These are phyloP conservation scores for Epinephelus moara DNA, from an alignment of 2,113 vertebrate species.

Conservation along the genomic window DNA sequence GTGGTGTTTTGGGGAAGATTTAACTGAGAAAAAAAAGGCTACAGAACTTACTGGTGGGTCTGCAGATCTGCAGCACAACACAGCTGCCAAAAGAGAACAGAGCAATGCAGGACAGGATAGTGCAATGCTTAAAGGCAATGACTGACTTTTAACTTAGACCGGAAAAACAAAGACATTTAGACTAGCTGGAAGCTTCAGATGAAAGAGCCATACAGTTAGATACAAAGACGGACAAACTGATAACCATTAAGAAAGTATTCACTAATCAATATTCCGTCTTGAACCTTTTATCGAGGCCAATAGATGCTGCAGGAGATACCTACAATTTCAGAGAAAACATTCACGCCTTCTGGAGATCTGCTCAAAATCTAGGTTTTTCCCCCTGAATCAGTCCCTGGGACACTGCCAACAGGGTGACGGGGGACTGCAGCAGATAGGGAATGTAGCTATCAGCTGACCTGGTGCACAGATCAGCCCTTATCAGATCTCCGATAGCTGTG, in stretches of 20 bases:
- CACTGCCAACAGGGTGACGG: constrained; percentile 6
- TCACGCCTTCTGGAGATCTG: not conserved
- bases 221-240: not conserved
- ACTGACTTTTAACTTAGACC: not conserved
- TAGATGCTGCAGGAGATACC: not conserved
- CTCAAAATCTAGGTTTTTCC: constrained; percentile 8
- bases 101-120: not conserved
- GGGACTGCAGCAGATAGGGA: not conserved
- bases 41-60: constrained; percentile 14
- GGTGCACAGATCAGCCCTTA: constrained; percentile 49
- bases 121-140: not conserved
- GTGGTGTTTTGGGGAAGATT: constrained; percentile 26
- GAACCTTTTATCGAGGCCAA: not conserved
- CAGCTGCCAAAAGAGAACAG: not conserved
- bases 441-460: constrained; percentile 49
- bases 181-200: not conserved
- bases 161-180: not conserved
- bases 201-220: not conserved
- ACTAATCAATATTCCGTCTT: constrained; percentile 16
- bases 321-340: not conserved
- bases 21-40: not conserved
- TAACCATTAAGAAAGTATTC: not conserved
- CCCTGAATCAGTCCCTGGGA: constrained; percentile 11
- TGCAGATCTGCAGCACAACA: constrained; percentile 6
- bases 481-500: constrained; percentile 47